Percentiles rank a stretch among this genome's conserved stretches.
These are phyloP conservation scores for Cladopsammia gracilis DNA, from an alignment of 64 coral and sea anemone species.

Conservation along the genomic window DNA sequence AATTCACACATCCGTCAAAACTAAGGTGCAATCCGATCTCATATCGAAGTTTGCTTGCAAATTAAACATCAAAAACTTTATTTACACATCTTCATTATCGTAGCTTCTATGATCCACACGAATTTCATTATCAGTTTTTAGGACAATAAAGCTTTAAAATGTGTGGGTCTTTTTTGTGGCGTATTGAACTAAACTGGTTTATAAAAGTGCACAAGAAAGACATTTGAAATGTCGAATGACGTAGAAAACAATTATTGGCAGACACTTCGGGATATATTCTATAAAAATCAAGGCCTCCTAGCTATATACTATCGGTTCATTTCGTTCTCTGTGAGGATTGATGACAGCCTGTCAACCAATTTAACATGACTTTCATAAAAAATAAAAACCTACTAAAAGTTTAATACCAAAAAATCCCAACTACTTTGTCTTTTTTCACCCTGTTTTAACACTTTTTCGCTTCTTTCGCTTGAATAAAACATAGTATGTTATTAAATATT, in stretches of 20 bases:
- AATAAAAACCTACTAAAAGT: neutral
- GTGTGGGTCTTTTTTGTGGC: too few relatives aligned
- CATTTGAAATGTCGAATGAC: neutral
- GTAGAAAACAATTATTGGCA: too few relatives aligned
- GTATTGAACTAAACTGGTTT: neutral
- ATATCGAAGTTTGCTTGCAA: slow-evolving; percentile 1
- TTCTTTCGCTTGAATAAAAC: too few relatives aligned
- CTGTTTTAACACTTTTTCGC: too few relatives aligned
- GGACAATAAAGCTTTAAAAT: neutral
- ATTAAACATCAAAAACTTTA: neutral
- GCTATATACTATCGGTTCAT: neutral
- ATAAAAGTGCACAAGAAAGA: neutral
- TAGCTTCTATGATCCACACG: neutral
- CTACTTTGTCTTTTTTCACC: neutral
- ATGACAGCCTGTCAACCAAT: slow-evolving; percentile 2
- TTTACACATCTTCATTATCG: neutral
- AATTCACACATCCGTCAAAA: neutral
- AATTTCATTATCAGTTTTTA: slow-evolving; percentile 20
- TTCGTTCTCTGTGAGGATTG: neutral
- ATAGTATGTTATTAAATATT: too few relatives aligned
- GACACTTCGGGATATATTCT: neutral
- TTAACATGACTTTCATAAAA: neutral
- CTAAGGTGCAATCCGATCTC: neutral
- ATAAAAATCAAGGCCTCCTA: neutral
- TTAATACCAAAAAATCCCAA: neutral